Evolutionary conservation across 1,140 invertebrate species (phyloP).

Genomic region (Battus philenor): DNA sequence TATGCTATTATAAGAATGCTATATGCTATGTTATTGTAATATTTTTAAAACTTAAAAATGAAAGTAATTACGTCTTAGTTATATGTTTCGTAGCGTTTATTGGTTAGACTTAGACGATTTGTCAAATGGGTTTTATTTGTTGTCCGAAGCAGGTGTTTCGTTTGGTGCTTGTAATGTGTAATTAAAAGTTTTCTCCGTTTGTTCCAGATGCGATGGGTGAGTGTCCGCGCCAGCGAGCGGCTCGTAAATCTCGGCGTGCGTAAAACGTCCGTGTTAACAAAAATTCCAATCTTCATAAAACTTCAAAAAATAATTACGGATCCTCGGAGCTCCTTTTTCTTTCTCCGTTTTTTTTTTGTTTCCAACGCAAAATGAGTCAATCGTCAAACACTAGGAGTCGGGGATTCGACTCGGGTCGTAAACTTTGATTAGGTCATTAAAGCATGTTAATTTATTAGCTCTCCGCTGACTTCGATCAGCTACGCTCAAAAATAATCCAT

Average conservation of each 20-base stretch:
- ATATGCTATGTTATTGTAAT: neutral
- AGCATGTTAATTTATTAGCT: slow-evolving; percentile 71
- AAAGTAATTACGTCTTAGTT: no score
- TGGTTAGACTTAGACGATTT: no score
- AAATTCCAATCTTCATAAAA: slow-evolving; percentile 75
- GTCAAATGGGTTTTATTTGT: no score
- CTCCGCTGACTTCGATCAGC: slow-evolving; percentile 54
- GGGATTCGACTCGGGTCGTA: slow-evolving; percentile 72
- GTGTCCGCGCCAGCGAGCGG: slow-evolving; percentile 46
- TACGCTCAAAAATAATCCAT: slow-evolving; percentile 49
- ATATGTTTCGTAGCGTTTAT: no score
- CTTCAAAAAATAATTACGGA: slow-evolving; percentile 65
- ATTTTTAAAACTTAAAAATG: no score
- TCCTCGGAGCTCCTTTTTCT: slow-evolving; percentile 16
- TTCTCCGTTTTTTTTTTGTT: slow-evolving; percentile 24
- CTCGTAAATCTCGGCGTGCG: slow-evolving; percentile 52
- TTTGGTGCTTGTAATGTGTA: no score
- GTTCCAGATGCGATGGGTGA: slow-evolving; percentile 81
- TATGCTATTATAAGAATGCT: neutral
- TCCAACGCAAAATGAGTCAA: slow-evolving; percentile 66
- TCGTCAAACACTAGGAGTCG: slow-evolving; percentile 71
- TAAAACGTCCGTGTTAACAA: slow-evolving; percentile 61
- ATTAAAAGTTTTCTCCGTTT: slow-evolving; percentile 48
- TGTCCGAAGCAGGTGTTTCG: no score
- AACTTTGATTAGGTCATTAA: slow-evolving; percentile 76